These are phyloP conservation scores for Microtus richardsoni DNA, from an alignment of 2,113 vertebrate species.

Conservation along the genomic window DNA sequence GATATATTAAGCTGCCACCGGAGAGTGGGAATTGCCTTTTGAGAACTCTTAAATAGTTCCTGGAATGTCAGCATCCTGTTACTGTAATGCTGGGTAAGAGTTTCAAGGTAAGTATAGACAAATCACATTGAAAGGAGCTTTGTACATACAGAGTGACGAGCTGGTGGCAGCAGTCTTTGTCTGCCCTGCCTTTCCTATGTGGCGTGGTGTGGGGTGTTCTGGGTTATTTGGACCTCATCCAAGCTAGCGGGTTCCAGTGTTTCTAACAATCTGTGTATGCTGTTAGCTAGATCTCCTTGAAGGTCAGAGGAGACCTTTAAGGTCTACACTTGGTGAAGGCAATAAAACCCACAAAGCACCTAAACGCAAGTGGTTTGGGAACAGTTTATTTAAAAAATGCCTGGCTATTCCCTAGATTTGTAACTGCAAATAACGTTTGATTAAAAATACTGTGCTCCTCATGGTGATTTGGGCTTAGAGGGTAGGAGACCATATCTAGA, in stretches of 20 bases:
- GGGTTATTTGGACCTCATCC: slow-evolving; percentile 25
- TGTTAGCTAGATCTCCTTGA: not conserved
- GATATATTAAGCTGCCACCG: slow-evolving; percentile 66
- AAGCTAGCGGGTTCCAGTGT: not conserved
- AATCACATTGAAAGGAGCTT: slow-evolving; percentile 41
- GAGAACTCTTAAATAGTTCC: slow-evolving; percentile 68
- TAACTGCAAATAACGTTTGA: not conserved
- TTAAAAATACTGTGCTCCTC: not conserved
- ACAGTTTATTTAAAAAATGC: not conserved
- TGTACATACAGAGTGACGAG: not conserved
- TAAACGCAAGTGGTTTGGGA: not conserved
- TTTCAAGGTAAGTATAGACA: slow-evolving; percentile 68
- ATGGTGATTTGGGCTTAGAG: not conserved
- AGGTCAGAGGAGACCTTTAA: slow-evolving; percentile 2
- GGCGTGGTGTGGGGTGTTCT: not conserved
- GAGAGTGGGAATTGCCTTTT: slow-evolving; percentile 69
- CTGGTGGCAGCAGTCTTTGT: not conserved
- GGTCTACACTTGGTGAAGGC: not conserved
- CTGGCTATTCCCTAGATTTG: not conserved
- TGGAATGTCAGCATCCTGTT: slow-evolving; percentile 60
- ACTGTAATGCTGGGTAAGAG: slow-evolving; percentile 37
- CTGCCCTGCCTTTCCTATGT: not conserved
- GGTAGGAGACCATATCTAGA: not conserved
- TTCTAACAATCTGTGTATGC: not conserved
- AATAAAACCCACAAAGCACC: not conserved